phyloP scores from a whole-genome alignment of 2,888 invertebrate genomes.

The Bombyx huttoni region DNA sequence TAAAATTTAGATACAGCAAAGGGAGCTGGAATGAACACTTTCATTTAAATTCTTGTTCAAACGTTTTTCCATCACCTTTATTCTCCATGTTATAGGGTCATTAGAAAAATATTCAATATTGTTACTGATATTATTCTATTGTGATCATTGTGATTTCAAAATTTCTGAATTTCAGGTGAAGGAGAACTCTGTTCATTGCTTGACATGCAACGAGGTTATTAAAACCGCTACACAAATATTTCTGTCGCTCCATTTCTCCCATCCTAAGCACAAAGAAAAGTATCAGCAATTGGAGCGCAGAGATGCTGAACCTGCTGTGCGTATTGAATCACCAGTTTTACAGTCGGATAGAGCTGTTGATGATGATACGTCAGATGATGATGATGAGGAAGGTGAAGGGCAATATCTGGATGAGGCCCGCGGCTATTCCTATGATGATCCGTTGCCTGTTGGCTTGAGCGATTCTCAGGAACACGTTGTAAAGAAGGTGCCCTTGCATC shows the following conservation, averaged over 20 bases:
- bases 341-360: background rate
- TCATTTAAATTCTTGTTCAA: no score
- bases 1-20: no score
- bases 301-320: background rate
- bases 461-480: background rate
- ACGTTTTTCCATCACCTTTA: no score
- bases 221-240: background rate
- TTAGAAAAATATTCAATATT: no score
- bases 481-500: background rate
- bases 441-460: no score
- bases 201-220: background rate
- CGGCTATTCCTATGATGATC: no score
- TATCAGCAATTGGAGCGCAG: background rate
- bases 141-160: no score
- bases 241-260: background rate
- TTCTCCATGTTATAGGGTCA: background rate
- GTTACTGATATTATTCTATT: no score
- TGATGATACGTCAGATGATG: background rate
- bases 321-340: background rate
- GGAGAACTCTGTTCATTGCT: background rate
- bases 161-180: no score
- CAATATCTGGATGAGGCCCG: no score
- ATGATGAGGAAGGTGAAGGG: no score
- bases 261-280: background rate
- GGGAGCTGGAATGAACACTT: no score